phyloP scores from a whole-genome alignment of 2,888 invertebrate genomes.

The Phortica magna region DNA sequence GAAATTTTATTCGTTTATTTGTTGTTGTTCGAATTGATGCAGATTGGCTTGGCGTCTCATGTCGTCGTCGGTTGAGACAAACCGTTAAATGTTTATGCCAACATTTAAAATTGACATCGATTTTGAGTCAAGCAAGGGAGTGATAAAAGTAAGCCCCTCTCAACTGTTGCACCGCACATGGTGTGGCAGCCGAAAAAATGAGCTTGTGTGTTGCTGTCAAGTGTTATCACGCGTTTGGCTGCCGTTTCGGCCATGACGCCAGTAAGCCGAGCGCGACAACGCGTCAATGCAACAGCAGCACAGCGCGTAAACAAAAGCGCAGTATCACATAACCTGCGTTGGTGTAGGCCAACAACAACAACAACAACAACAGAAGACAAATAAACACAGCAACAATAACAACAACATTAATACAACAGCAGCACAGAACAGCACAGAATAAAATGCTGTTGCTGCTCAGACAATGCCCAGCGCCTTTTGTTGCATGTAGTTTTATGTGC shows the following conservation, averaged over 20 bases:
- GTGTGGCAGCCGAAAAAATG: background rate
- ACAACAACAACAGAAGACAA: background rate
- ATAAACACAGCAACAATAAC: background rate
- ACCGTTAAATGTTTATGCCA: background rate
- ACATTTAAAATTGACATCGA: conserved; percentile 4
- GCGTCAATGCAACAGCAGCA: background rate
- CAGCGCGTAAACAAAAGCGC: background rate
- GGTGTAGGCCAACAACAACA: conserved; percentile 12
- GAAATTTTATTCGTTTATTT: no score
- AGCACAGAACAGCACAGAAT: no score
- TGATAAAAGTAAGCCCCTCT: background rate
- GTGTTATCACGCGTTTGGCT: conserved; percentile 27
- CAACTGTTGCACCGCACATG: no score
- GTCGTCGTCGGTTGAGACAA: background rate
- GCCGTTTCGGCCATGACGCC: conserved; percentile 13
- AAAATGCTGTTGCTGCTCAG: background rate
- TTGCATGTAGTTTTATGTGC: conserved; percentile 22
- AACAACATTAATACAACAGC: background rate
- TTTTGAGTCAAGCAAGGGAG: background rate
- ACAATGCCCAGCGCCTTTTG: background rate
- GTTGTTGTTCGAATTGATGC: no score
- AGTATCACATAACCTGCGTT: conserved; percentile 27
- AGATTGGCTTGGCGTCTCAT: no score
- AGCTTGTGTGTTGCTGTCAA: conserved; percentile 13
- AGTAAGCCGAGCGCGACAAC: background rate